phyloP scores from a whole-genome alignment of 2,888 invertebrate species.

The Dolomedes plantarius region DNA sequence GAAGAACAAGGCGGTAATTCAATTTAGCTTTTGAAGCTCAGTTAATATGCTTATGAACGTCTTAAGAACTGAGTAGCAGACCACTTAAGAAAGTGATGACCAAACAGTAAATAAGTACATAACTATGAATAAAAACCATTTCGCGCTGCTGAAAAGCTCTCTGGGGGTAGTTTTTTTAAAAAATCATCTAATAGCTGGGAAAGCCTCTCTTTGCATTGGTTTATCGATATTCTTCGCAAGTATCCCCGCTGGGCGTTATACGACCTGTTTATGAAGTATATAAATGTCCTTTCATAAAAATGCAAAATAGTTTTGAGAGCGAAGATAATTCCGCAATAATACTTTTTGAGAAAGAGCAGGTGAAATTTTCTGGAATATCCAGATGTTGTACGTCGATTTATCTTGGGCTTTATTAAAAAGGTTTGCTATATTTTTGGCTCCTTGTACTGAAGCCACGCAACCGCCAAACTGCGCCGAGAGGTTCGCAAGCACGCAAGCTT shows the following conservation, averaged over 20 bases:
- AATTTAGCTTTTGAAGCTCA: neutral
- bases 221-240: conserved; percentile 31
- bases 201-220: conserved; percentile 27
- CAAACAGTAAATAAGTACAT: neutral
- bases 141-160: neutral
- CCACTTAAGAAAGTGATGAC: neutral
- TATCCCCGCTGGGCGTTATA: conserved; percentile 10
- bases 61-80: neutral
- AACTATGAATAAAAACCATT: neutral
- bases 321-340: conserved; percentile 56
- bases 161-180: neutral
- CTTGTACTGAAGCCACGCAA: conserved; percentile 36
- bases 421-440: conserved; percentile 27
- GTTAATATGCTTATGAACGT: neutral
- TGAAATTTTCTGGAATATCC: conserved; percentile 47
- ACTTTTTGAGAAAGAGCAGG: conserved; percentile 56
- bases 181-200: neutral
- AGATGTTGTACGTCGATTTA: conserved; percentile 49
- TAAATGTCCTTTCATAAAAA: conserved; percentile 64
- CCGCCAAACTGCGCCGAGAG: conserved; percentile 12
- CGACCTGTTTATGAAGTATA: conserved; percentile 48
- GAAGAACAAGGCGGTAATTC: neutral
- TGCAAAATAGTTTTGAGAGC: conserved; percentile 47
- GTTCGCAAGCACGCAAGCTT: neutral
- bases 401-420: conserved; percentile 58